A percentile compares a stretch with the other conserved stretches of the same genome.
These are phyloP conservation scores for Scaptodrosophila lebanonensis DNA, from an alignment of 1,140 invertebrate species.

Conservation along the genomic window DNA sequence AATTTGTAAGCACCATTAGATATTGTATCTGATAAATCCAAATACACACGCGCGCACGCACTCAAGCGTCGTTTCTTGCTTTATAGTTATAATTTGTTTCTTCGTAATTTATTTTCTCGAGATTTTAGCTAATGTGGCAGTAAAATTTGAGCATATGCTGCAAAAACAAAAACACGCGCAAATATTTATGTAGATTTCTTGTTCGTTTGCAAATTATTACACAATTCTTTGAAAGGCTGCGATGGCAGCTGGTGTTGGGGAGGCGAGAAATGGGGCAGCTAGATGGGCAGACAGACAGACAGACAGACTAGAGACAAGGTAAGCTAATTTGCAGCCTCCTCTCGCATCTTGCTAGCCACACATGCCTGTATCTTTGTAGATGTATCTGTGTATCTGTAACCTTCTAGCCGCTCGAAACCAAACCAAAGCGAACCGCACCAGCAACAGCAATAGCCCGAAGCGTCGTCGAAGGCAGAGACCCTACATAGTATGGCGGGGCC, in stretches of 20 bases:
- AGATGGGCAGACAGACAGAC: neutral
- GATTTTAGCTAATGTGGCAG: conserved; percentile 43
- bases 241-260: too few species aligned
- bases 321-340: conserved; percentile 28
- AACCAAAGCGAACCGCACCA: conserved; percentile 29
- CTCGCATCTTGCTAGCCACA: conserved; percentile 2
- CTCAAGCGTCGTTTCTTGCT: too few species aligned
- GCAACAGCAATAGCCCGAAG: conserved; percentile 23
- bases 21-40: conserved; percentile 37
- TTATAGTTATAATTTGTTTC: too few species aligned
- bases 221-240: conserved; percentile 40
- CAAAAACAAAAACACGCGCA: conserved; percentile 40
- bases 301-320: conserved; percentile 10
- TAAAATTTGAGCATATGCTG: conserved; percentile 40
- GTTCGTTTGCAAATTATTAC: conserved; percentile 52
- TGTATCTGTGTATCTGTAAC: conserved; percentile 33
- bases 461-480: conserved; percentile 30
- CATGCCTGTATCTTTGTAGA: conserved; percentile 11
- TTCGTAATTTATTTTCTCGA: too few species aligned
- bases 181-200: conserved; percentile 26
- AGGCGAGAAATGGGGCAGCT: neutral
- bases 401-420: conserved; percentile 30
- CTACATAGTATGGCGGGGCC: conserved; percentile 23
- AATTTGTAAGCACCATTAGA: conserved; percentile 45
- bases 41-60: conserved; percentile 56